phyloP scores from a whole-genome alignment of 2,113 vertebrate genomes.

The Canis aureus region DNA sequence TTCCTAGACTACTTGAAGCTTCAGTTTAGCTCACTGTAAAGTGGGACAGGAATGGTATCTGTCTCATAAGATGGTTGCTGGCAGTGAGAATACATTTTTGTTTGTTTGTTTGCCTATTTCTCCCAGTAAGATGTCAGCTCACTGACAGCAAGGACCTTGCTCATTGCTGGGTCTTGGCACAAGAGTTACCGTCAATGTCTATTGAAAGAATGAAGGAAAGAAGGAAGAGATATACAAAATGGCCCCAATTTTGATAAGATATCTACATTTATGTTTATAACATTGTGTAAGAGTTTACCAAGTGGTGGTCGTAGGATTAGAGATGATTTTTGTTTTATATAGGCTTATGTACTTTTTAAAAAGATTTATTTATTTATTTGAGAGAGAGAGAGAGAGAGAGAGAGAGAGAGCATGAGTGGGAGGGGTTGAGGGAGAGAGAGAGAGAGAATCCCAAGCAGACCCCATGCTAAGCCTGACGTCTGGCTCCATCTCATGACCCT shows the following conservation, averaged over 20 bases:
- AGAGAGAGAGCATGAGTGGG: neutral
- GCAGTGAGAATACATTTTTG: neutral
- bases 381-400: neutral
- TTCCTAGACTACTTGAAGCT: neutral
- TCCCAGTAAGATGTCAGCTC: neutral
- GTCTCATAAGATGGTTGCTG: neutral
- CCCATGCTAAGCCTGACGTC: fast-evolving
- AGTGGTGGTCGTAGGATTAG: neutral
- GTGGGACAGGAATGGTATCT: neutral
- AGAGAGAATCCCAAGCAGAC: neutral
- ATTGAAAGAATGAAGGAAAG: neutral
- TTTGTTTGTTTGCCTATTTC: neutral
- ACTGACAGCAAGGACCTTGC: neutral
- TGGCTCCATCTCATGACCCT: neutral
- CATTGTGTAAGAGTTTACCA: neutral
- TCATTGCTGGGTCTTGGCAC: neutral
- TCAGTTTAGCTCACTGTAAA: neutral
- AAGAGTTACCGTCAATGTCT: neutral
- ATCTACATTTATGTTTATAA: neutral
- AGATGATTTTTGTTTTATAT: neutral
- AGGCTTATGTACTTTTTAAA: neutral
- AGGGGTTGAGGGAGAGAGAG: neutral
- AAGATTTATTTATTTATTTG: neutral
- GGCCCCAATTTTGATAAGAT: neutral
- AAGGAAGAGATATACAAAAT: neutral